Evolutionary conservation across 2,113 vertebrate genomes (phyloP).

Genomic region (Forbesichthys agassizii): DNA sequence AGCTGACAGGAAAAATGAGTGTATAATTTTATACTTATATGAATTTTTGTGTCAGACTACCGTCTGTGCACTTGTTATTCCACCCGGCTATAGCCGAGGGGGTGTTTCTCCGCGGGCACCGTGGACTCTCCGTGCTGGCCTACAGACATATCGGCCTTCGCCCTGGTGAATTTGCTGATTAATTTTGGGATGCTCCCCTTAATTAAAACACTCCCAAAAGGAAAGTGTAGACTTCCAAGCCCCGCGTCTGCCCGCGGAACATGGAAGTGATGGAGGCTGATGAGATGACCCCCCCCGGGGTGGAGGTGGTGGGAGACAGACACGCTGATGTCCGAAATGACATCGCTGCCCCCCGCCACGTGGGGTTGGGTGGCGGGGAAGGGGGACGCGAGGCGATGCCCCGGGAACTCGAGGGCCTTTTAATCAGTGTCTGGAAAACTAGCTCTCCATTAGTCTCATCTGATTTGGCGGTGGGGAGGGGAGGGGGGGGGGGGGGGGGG

Average conservation of each 20-base stretch:
- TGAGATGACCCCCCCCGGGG: slow-evolving; percentile 84
- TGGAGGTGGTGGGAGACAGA: slow-evolving; percentile 86
- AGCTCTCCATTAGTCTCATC: slow-evolving; percentile 93
- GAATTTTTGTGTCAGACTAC: slow-evolving; percentile 98
- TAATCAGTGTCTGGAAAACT: slow-evolving; percentile 88
- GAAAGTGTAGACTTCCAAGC: slow-evolving; percentile 87
- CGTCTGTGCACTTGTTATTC: slow-evolving; percentile 91
- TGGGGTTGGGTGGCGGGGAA: slow-evolving; percentile 68
- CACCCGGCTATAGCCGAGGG: slow-evolving; percentile 91
- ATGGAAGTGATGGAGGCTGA: slow-evolving; percentile 85
- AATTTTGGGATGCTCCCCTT: slow-evolving; percentile 96
- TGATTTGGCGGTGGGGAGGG: slow-evolving; percentile 86
- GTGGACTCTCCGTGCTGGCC: slow-evolving; percentile 85
- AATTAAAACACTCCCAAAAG: slow-evolving; percentile 97
- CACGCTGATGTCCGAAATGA: slow-evolving; percentile 86
- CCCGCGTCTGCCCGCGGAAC: slow-evolving; percentile 76
- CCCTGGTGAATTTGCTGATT: slow-evolving; percentile 98
- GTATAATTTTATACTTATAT: slow-evolving; percentile 93
- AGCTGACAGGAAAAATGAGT: slow-evolving; percentile 99
- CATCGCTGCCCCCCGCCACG: slow-evolving; percentile 70
- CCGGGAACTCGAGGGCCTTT: slow-evolving; percentile 88
- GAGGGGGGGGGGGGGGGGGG: slow-evolving; percentile 67
- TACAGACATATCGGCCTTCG: slow-evolving; percentile 98
- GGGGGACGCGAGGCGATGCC: slow-evolving; percentile 87
- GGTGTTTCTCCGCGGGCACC: slow-evolving; percentile 83